Base-by-base conservation (phyloP, 1,140 invertebrate genomes). In the Nebria ingens region DNA sequence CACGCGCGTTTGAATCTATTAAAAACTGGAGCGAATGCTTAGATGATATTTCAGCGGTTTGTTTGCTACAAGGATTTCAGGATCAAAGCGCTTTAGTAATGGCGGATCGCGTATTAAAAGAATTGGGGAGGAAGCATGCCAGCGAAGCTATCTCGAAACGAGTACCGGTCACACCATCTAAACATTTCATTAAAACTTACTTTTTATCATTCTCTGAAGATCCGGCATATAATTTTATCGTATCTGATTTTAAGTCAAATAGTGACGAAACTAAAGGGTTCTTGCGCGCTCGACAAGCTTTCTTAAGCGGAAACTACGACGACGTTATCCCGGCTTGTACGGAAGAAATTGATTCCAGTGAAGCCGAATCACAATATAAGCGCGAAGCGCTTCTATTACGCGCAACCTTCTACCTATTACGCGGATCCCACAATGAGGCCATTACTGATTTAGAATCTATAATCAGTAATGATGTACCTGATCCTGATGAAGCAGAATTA, bases 31-130 rank as follows among this genome's bases (percentile, higher is more conserved):
- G 84, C 62, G 76, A 85, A 53, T 85, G 88, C 49, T 72, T 97
- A 38, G 91, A 97, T 77, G 93, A 97, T 78, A 81, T 95, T 0
- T 96, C 93, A 13, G 85, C 89, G 50, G 87, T 91, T 17, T 96
- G 91, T 72, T 86, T 96, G 62, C 72, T 96, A 54, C 93, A 97
- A 75, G 80, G 81, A 57, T 98, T 95, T 72, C 77, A 83, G 61
- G 91, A 92, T 67, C 83, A 86, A 62, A 77, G 73, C 52, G 85
- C 85, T 38, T 72, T 97, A 13, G 68, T 83, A 42, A 84, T 85
- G 68, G 92, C 92, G 15, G 93, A 97, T 72, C 78, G 86, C 55
- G 81, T 96, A 34, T 73, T 97, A 0, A 93, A 93, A 83, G 86
- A 78, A 69, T 66, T 79, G 21, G 86, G 87, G 9, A 79, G 79